Conservation (phyloP, 2,797 vertebrate genomes). For the Molossus molossus region DNA sequence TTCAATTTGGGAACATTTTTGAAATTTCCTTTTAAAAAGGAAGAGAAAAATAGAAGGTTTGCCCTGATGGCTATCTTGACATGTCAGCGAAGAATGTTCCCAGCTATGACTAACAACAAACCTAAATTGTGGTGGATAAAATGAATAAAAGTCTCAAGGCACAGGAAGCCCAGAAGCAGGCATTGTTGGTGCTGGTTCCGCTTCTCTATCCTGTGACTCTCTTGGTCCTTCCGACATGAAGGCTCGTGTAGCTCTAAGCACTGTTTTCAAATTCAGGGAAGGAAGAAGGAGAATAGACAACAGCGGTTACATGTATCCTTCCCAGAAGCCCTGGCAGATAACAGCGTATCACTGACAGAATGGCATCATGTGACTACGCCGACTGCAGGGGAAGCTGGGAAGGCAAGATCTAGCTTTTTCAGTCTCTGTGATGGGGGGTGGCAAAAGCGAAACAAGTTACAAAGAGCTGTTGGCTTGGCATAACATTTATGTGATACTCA, state of each 20-base stretch:
- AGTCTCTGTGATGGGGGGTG: background rate
- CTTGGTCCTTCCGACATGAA: background rate
- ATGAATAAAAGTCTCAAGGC: background rate
- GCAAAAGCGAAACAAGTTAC: background rate
- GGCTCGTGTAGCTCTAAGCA: background rate
- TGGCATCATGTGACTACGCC: background rate
- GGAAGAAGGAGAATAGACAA: background rate
- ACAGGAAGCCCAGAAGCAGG: background rate
- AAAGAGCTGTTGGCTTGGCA: background rate
- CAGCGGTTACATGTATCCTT: background rate
- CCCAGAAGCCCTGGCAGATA: background rate
- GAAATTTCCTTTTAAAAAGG: constrained; percentile 28
- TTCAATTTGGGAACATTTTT: background rate
- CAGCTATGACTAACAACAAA: constrained; percentile 20
- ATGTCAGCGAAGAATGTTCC: background rate
- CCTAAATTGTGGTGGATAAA: background rate
- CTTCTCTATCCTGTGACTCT: background rate
- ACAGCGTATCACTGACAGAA: background rate
- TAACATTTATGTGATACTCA: background rate
- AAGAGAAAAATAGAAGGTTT: background rate
- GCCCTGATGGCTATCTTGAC: background rate
- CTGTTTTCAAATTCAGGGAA: background rate
- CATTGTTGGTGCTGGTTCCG: background rate
- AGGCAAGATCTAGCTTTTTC: background rate
- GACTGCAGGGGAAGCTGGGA: background rate